Base-by-base conservation (phyloP, 2,888 invertebrate species). In the Dugesia japonica region DNA sequence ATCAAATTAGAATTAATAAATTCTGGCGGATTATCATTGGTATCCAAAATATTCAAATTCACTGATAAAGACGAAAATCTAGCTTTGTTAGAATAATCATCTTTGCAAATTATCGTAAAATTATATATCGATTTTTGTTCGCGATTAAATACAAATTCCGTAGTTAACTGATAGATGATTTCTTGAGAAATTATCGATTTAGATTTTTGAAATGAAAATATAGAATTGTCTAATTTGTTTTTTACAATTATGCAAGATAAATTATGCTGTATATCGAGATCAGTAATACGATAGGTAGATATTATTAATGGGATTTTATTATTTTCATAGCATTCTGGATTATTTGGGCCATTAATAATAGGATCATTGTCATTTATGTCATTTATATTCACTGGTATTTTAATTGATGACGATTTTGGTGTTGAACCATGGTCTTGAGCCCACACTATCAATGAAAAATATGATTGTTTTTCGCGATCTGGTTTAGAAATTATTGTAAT, bases 291-390 rank as follows among this genome's bases (percentile, higher is more conserved):
- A 56, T 56, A 56, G 1, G 56, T 56, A 56, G 56, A 56, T 13
- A 56, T 56, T 9, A 56, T 56, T 56, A 56, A 23, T 20, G 56
- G 56, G 17, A n/a, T 56, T 23, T 56, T 56, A 56, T 56, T 56
- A 23, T 56, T 56, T 56, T 56, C 56, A 23, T 56, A 56, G 17
- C 9, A 13, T 56, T 56, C 56, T n/a, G 56, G 56, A 56, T 56
- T 56, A 20, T 4, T 9, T 1, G 56, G 56, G 1, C 56, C 56
- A n/a, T 56, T 56, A 20, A 56, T 56, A n/a, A 56, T 23, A 4
- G 56, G 56, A 56, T 56, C 56, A 56, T 56, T 56, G 56, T 56
- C 56, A n/a, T 56, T 56, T 1, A 56, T n/a, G 17, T 56, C 56
- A n/a, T 9, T 56, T 13, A 56, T 56, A n/a, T 56, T 56, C 17